Evolutionary conservation across 2,888 invertebrate species (phyloP).

Genomic region (Masnerella sp.): DNA sequence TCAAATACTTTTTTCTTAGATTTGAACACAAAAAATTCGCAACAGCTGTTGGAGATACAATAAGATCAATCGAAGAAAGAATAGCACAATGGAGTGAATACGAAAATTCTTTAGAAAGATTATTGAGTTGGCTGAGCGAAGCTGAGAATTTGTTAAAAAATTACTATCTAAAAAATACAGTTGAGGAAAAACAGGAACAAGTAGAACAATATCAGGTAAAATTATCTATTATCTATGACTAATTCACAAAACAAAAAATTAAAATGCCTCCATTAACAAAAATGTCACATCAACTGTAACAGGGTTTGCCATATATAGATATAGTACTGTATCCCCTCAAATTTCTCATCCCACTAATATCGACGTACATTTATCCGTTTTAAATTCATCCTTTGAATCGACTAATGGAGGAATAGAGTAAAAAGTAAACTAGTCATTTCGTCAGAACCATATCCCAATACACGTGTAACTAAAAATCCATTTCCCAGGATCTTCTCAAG

Average conservation of each 20-base stretch:
- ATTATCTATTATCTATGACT: background rate
- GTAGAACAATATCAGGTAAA: slow-evolving; percentile 91
- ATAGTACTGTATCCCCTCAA: no score
- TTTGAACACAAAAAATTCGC: slow-evolving; percentile 91
- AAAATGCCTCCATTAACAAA: no score
- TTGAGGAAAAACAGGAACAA: slow-evolving; percentile 94
- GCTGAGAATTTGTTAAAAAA: slow-evolving; percentile 92
- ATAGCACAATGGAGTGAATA: slow-evolving; percentile 95
- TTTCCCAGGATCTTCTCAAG: slow-evolving; percentile 86
- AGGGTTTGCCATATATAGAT: no score
- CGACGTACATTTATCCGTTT: no score
- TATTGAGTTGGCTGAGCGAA: slow-evolving; percentile 90
- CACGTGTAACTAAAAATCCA: slow-evolving; percentile 63
- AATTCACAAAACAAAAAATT: background rate
- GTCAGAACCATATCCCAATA: no score
- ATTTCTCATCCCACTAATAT: no score
- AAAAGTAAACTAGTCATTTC: no score
- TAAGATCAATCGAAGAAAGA: slow-evolving; percentile 88
- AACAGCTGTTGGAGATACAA: slow-evolving; percentile 86
- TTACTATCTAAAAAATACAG: slow-evolving; percentile 88
- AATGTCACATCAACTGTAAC: no score
- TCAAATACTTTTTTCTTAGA: no score
- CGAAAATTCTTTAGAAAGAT: slow-evolving; percentile 89
- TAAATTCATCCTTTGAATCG: no score
- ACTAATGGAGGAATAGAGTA: no score